phyloP scores from a whole-genome alignment of 2,113 vertebrate genomes.

The Periophthalmodon schlosseri region DNA sequence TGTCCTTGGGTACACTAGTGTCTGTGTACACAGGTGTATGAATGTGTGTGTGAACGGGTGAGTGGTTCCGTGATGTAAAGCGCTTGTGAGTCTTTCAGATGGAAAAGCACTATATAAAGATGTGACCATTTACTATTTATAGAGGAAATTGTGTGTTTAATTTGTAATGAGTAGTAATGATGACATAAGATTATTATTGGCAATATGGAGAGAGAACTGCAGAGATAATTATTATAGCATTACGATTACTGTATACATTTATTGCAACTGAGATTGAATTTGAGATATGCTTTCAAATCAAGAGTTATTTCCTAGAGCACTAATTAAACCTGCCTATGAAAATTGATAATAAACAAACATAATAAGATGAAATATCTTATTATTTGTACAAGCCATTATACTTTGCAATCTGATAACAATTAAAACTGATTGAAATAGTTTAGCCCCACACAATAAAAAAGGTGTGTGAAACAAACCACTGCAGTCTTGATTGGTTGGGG shows the following conservation, averaged over 20 bases:
- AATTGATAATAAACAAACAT: too few relatives aligned
- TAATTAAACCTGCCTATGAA: background rate
- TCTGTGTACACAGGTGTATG: too few relatives aligned
- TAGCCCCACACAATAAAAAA: background rate
- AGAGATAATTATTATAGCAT: background rate
- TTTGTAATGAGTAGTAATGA: background rate
- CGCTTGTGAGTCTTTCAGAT: too few relatives aligned
- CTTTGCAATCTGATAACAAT: background rate
- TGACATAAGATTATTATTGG: background rate
- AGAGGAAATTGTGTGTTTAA: too few relatives aligned
- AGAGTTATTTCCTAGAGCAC: background rate
- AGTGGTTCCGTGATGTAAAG: too few relatives aligned
- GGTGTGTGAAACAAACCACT: slow-evolving; percentile 4
- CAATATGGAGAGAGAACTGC: background rate
- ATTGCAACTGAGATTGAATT: background rate
- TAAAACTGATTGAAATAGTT: background rate
- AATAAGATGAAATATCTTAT: too few relatives aligned
- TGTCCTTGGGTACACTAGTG: too few relatives aligned
- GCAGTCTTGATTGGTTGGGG: background rate
- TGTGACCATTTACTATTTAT: too few relatives aligned
- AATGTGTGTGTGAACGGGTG: too few relatives aligned
- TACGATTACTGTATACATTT: background rate
- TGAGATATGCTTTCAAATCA: background rate
- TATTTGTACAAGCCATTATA: too few relatives aligned
- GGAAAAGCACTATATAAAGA: too few relatives aligned